Conservation (phyloP, 2,113 vertebrate species). For the Odocoileus hemionus region DNA sequence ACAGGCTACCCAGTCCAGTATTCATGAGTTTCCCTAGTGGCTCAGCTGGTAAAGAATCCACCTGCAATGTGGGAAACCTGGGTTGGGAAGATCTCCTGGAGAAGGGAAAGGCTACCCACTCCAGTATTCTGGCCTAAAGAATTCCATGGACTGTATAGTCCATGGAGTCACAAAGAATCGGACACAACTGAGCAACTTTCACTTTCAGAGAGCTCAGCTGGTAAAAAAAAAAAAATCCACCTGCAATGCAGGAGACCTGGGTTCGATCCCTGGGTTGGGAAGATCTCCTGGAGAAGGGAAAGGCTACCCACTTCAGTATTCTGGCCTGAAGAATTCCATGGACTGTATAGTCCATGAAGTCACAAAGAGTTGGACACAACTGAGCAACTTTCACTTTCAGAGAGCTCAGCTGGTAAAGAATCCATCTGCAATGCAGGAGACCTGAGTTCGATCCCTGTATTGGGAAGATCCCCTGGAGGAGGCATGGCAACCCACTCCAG, state of each 20-base stretch:
- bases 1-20: not conserved
- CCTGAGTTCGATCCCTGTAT: not conserved
- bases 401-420: not conserved
- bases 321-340: not conserved
- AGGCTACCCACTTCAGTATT: not conserved
- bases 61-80: too few species aligned
- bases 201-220: too few species aligned
- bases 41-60: not conserved
- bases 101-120: too few species aligned
- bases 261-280: not conserved
- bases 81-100: too few species aligned
- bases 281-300: not conserved
- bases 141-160: too few species aligned
- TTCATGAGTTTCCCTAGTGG: not conserved
- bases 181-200: too few species aligned
- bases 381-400: not conserved
- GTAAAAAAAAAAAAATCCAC: not conserved
- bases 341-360: not conserved
- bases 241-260: not conserved
- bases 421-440: not conserved
- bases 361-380: accelerated
- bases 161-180: too few species aligned
- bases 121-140: too few species aligned
- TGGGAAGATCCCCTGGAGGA: not conserved
- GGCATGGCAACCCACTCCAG: not conserved